phyloP scores from a whole-genome alignment of 2,113 vertebrate genomes.

The Corythornis cristatus region DNA sequence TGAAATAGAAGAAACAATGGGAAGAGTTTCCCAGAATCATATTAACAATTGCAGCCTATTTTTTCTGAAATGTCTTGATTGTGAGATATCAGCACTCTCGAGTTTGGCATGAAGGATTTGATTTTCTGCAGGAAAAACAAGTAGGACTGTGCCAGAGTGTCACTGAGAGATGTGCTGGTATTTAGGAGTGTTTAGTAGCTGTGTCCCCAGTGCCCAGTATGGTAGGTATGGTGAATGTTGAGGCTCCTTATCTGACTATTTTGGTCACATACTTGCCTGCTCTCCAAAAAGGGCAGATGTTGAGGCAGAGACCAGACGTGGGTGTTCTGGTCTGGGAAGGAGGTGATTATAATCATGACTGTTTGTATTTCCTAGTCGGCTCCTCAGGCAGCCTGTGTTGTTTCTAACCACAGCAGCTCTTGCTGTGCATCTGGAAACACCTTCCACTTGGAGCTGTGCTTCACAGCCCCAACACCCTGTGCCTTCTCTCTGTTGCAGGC shows the following conservation, averaged over 20 bases:
- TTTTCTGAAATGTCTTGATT: neutral
- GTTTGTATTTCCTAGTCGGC: neutral
- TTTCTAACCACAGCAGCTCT: neutral
- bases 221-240: neutral
- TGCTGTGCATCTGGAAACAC: neutral
- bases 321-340: neutral
- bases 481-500: neutral
- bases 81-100: neutral
- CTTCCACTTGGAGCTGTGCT: neutral
- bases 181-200: neutral
- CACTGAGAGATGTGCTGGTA: neutral
- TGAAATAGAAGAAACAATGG: neutral
- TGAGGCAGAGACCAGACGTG: neutral
- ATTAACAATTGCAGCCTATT: neutral
- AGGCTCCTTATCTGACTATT: neutral
- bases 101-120: neutral
- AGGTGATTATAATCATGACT: neutral
- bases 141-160: neutral
- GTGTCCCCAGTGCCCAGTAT: neutral
- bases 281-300: neutral
- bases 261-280: neutral
- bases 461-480: fast-evolving
- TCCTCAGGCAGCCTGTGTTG: neutral
- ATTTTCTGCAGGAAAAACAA: neutral
- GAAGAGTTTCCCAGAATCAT: neutral